Evolutionary conservation across 2,888 invertebrate species (phyloP), one percentile per base, ranked within the genome.

Genomic region (Agonopterix heracliana): DNA sequence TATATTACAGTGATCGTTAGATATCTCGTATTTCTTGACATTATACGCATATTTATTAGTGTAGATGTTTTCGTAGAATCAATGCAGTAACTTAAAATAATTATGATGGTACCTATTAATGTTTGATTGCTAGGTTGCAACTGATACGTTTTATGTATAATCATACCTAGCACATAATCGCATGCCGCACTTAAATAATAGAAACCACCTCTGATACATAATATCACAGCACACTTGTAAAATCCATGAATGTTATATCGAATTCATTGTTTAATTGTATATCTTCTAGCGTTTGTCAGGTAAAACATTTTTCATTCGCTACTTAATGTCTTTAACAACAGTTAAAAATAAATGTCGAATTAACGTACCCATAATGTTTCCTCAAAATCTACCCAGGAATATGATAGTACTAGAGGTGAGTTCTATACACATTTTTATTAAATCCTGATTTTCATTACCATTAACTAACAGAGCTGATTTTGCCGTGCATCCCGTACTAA

Each of bases 211-310:
- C 82, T 79, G 70, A 71, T 69, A 74, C 74, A 76, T 75, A 71
- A 71, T 75, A 81, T 71, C 13, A 75, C 69, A 62, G 68, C 69
- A 81, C 81, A 81, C 73, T 66, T 74, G 71, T 72, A 68, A 12
- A 38, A 41, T 73, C 78, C 83, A 86, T 82, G 76, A 68, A 80
- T 80, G 78, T 82, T 80, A 80, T 61, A 66, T 82, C 77, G 77
- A 71, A 55, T 56, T 74, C 73, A 76, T 65, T 68, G 14, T 17
- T 14, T 40, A 40, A 13, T 40, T 59, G 52, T 62, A 52, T 55
- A 55, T 86, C 90, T 91, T 91, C 91, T 86, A 91, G 91, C 91
- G 87, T 90, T 90, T 90, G 91, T 88, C 91, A 91, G 91, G 91
- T 71, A 87, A 90, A 84, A 89, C 89, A 81, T 76, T 80, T 77